Evolutionary conservation across 2,113 vertebrate genomes (phyloP), one percentile per base, ranked within the genome.

Genomic region (Dipodomys stephensi): DNA sequence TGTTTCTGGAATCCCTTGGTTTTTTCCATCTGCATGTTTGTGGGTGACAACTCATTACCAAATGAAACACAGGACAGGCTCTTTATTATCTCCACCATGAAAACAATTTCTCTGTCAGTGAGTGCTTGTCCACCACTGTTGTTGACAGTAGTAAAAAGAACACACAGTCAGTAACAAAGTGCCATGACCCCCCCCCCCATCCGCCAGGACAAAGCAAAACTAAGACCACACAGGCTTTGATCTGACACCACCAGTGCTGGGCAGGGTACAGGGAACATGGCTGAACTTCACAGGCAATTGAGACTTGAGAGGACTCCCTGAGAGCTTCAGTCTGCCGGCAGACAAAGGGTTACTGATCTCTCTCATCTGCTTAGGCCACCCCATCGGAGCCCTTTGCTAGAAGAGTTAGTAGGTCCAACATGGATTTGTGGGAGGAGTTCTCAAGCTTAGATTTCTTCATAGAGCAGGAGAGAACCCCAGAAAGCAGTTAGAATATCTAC

Each of bases 261-360:
- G 7, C 6, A 77, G 64, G 35, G 7, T n/a, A 79, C 18, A 53
- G 57, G 13, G 72, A 57, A 60, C n/a, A 25, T 68, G 20, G 0
- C 30, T 7, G 23, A 27, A 39, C 30, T 27, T 44, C 49, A 53
- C n/a, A 83, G 16, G 82, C 35, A 32, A 28, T 13, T 3, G 49
- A 72, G 2, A 16, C 4, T 2, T 1, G 1, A 62, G 46, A 71
- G 44, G 28, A 0, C 3, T 2, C 8, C 9, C 2, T 25, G 64
- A 11, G 16, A 23, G 57, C 27, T 22, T 77, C 8, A 18, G 27
- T 28, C n/a, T 44, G 74, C 35, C 35, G 82, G 20, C 32, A 25
- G 5, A 30, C 27, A 3, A 62, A 62, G 53, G 35, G 57, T 25
- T 62, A 30, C 73, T 32, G 20, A 72, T 22, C 20, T 39, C 39